Evolutionary conservation across 2,888 invertebrate species (phyloP).

Genomic region (Zygothrica quintamaculata): DNA sequence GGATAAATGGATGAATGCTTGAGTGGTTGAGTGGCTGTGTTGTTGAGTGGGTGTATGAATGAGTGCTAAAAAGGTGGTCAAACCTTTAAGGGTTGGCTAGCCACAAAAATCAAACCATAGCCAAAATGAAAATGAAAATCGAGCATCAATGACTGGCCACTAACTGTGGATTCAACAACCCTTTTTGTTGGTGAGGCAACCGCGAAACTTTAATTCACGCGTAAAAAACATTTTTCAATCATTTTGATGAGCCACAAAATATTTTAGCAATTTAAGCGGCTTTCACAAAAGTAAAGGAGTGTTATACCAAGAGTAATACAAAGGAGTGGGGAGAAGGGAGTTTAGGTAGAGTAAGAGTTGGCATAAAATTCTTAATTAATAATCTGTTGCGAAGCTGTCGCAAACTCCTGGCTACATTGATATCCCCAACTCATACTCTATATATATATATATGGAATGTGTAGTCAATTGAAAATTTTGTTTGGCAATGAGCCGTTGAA

Average conservation of each 20-base stretch:
- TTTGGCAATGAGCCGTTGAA: conserved; percentile 81
- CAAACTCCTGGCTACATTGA: conserved; percentile 5
- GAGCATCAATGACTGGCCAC: conserved; percentile 53
- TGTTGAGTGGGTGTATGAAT: background rate
- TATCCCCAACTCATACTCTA: background rate
- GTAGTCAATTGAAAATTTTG: conserved; percentile 78
- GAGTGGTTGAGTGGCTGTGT: background rate
- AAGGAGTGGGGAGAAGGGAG: background rate
- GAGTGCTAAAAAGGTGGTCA: conserved; percentile 16
- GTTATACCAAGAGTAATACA: background rate
- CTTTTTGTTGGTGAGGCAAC: conserved; percentile 52
- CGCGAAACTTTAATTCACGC: conserved; percentile 81
- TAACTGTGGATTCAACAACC: conserved; percentile 49
- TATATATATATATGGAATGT: too few species aligned
- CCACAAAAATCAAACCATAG: conserved; percentile 58
- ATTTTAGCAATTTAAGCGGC: conserved; percentile 79
- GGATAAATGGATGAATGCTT: background rate
- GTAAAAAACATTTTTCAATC: conserved; percentile 75
- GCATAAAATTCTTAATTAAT: conserved; percentile 83
- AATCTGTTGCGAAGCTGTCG: conserved; percentile 78
- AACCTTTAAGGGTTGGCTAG: conserved; percentile 54
- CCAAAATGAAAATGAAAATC: conserved; percentile 37
- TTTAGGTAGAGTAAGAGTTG: too few species aligned
- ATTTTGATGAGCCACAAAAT: conserved; percentile 80
- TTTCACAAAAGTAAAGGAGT: conserved; percentile 40